Evolutionary conservation across 1,140 invertebrate genomes (phyloP), one percentile per base, ranked within the genome.

Genomic region (Dryas iulia): DNA sequence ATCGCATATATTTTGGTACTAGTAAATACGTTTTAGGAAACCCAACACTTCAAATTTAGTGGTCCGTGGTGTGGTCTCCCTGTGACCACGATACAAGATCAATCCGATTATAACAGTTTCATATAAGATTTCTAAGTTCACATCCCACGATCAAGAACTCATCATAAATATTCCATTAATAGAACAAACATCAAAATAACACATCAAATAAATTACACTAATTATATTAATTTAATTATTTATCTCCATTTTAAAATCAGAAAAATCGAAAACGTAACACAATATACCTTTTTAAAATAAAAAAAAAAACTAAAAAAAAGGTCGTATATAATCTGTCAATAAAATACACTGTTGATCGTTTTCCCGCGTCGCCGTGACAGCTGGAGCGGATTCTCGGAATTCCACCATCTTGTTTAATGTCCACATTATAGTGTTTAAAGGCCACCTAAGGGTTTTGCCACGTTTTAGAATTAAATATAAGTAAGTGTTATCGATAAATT

Each of bases 321-420:
- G 24, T 59, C 33, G 30, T 59, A 57, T 24, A 47, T 47, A 47
- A 47, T 47, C 62, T 66, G 69, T 57, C 62, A 65, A 71, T 71
- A 71, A 71, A 71, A 65, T 59, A 60, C 35, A 31, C 31, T 26
- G 39, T 71, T 71, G 63, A 71, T 71, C 62, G 63, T 65, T 71
- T 71, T 66, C 69, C 62, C 62, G 69, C 62, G 69, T 53, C 54
- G 57, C 31, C 26, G 52, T 71, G 69, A 71, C 69, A 71, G 58
- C 18, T 63, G 31, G 52, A 54, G 35, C 65, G 70, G 59, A 72
- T 72, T 72, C 70, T 56, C n/a, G 35, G 70, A 67, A 72, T 72
- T 66, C 69, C 59, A 31, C 53, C 21, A 53, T 33, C 59, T 67
- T 72, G 59, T 72, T 58, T 47, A 62, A 59, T 52, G 33, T 59